These are phyloP conservation scores for Rhombomys opimus DNA, from an alignment of 2,113 vertebrate species.

Conservation along the genomic window DNA sequence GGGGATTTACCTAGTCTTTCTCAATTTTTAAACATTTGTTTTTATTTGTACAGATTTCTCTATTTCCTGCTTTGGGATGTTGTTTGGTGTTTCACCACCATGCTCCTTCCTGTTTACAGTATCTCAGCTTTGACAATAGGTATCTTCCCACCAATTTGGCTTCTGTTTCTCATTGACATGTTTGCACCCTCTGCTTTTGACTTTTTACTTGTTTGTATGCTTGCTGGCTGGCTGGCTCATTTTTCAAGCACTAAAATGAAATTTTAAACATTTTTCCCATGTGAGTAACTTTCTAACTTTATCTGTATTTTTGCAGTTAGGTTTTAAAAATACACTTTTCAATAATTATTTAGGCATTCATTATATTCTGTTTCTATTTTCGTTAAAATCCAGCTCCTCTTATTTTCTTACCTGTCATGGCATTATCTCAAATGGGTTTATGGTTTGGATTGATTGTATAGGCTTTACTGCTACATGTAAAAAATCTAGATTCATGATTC, in stretches of 20 bases:
- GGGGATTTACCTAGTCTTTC: not conserved
- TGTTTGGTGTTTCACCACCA: not conserved
- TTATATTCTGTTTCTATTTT: not conserved
- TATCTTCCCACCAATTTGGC: not conserved
- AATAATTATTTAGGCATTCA: not conserved
- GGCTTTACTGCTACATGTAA: not conserved
- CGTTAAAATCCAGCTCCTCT: not conserved
- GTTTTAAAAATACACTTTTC: constrained; percentile 9
- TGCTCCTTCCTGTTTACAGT: not conserved
- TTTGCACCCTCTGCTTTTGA: not conserved
- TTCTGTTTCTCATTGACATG: not conserved
- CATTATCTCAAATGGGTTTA: not conserved
- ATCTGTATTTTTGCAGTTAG: not conserved
- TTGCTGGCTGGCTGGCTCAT: not conserved
- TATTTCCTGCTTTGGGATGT: not conserved
- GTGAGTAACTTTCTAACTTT: not conserved
- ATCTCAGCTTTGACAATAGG: not conserved
- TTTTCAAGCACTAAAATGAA: not conserved
- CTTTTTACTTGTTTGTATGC: not conserved
- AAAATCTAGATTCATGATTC: not conserved
- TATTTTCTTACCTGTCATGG: not conserved
- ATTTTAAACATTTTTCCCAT: not conserved
- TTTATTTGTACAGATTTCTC: not conserved
- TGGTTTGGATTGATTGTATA: not conserved
- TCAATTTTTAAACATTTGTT: not conserved